Evolutionary conservation across 2,888 invertebrate species (phyloP), one percentile per base, ranked within the genome.

Genomic region (Orchesellides sinensis): DNA sequence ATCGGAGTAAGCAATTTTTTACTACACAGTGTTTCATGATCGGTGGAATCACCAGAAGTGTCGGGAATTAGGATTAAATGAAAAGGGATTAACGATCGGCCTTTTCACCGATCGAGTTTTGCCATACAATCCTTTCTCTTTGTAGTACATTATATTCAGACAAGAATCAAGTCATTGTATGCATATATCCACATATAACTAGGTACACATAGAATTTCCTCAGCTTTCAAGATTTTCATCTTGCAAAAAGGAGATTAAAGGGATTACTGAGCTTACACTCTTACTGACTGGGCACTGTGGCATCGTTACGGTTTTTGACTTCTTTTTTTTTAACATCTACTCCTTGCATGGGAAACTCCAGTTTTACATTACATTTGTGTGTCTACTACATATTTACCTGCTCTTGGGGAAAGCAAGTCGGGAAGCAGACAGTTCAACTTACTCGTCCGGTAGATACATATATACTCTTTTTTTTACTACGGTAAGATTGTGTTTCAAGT

Each of bases 161-260:
- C n/a, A n/a, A n/a, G n/a, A n/a, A n/a, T n/a, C n/a, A n/a, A n/a
- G n/a, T n/a, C n/a, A n/a, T n/a, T n/a, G n/a, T n/a, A n/a, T n/a
- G n/a, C n/a, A n/a, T n/a, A n/a, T n/a, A n/a, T n/a, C n/a, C n/a
- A n/a, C n/a, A n/a, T n/a, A n/a, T n/a, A n/a, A n/a, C n/a, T n/a
- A 35, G 35, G 35, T 35, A 66, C 63, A 68, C 52, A 63, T 49
- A 49, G 25, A 72, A 47, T 61, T 70, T 79, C 45, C 25, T 75
- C 45, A 6, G 54, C 23, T 75, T 23, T 75, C 47, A 59, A 23
- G 23, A 65, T 29, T 45, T 65, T 45, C 21, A 52, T 25, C 25
- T 66, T 66, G 14, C 40, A 17, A 61, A 65, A 65, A 45, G 63
- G 54, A 54, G 79, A 79, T 79, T 79, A 79, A 72, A 79, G 72